Evolutionary conservation across 1,140 invertebrate genomes (phyloP).

Genomic region (Onthophagus taurus): DNA sequence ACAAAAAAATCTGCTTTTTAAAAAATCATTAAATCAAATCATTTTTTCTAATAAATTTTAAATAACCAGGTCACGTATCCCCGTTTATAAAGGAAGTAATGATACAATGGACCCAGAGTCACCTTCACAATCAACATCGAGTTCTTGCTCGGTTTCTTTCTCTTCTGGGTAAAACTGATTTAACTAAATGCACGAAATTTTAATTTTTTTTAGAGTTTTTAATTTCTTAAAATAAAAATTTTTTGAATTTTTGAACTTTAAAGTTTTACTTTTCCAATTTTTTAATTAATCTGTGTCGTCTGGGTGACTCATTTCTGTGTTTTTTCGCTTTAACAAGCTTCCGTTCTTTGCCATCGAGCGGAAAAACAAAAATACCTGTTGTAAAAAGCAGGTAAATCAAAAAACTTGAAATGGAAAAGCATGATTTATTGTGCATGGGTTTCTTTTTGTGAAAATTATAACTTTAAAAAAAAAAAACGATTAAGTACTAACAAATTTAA

Average conservation of each 20-base stretch:
- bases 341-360: conserved; percentile 22
- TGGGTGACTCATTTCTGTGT: conserved; percentile 10
- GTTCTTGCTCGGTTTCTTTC: conserved; percentile 36
- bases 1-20: too few species aligned
- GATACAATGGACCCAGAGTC: conserved; percentile 29
- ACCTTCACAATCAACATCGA: conserved; percentile 36
- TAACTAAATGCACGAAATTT: conserved; percentile 10
- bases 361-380: conserved; percentile 32
- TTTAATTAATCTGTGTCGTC: neutral
- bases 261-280: neutral
- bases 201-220: conserved; percentile 4
- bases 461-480: too few species aligned
- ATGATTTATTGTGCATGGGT: conserved; percentile 5
- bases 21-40: too few species aligned
- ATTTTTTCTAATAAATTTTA: too few species aligned
- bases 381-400: conserved; percentile 30
- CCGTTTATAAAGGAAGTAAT: conserved; percentile 33
- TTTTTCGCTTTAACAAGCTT: conserved; percentile 25
- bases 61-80: conserved; percentile 36
- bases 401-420: neutral
- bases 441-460: conserved; percentile 1
- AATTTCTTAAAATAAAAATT: neutral
- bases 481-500: conserved; percentile 16
- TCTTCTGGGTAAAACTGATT: conserved; percentile 35
- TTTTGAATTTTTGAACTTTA: neutral